phyloP scores from a whole-genome alignment of 2,797 vertebrate genomes.

The Danio choprae region DNA sequence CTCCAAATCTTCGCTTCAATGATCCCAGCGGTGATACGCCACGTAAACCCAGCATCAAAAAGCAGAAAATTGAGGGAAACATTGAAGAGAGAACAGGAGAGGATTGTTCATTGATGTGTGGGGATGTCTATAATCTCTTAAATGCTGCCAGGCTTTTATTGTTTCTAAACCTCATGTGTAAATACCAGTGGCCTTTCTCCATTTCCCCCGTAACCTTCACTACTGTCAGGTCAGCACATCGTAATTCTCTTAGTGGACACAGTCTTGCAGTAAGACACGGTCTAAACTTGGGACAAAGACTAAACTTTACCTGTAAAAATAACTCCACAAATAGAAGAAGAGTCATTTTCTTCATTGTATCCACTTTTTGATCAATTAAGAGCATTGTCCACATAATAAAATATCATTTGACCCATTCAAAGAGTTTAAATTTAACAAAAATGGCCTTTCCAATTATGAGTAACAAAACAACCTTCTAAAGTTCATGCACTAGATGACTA shows the following conservation, averaged over 20 bases:
- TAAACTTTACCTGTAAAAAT: constrained; percentile 15
- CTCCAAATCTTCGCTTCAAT: constrained; percentile 41
- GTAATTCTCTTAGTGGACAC: constrained; percentile 14
- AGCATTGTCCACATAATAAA: neutral
- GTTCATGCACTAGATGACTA: no score
- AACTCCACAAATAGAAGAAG: neutral
- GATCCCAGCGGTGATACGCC: constrained; percentile 47
- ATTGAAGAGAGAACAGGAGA: constrained; percentile 28
- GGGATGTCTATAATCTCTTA: constrained; percentile 54
- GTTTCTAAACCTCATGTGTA: constrained; percentile 51
- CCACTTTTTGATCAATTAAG: neutral
- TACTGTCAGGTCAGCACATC: constrained; percentile 37
- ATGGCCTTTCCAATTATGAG: no score
- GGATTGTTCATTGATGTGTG: constrained; percentile 50
- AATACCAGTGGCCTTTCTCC: constrained; percentile 48
- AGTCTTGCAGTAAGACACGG: neutral
- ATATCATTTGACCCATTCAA: neutral
- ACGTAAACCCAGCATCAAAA: constrained; percentile 49
- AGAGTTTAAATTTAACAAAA: neutral
- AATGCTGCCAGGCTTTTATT: constrained; percentile 42
- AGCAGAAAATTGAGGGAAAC: constrained; percentile 51
- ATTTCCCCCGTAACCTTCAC: constrained; percentile 40
- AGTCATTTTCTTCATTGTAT: neutral
- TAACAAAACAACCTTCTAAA: no score
- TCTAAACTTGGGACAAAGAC: constrained; percentile 13